Evolutionary conservation across 2,113 vertebrate genomes (phyloP).

Genomic region (Nibea coibor): DNA sequence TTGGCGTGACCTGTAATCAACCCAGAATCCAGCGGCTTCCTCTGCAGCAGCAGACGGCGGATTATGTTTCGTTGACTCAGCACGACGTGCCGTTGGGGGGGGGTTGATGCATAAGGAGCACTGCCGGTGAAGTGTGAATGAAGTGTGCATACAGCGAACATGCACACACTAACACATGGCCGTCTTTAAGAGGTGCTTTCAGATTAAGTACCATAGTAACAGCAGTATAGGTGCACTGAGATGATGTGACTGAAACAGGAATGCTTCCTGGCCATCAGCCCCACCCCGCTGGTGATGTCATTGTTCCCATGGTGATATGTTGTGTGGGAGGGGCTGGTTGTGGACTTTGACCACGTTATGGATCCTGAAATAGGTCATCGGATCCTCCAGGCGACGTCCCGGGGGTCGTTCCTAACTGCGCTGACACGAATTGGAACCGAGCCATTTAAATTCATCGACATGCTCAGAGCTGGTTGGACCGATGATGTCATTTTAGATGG

Average conservation of each 20-base stretch:
- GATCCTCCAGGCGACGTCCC: constrained; percentile 35
- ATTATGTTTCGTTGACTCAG: constrained; percentile 66
- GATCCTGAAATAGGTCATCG: constrained; percentile 70
- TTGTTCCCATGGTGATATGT: constrained; percentile 65
- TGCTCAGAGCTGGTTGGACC: constrained; percentile 23
- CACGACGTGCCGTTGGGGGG: constrained; percentile 3
- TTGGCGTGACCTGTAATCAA: constrained; percentile 47
- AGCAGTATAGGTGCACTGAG: constrained; percentile 32
- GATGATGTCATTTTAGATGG: constrained; percentile 2
- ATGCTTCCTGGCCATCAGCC: constrained; percentile 39
- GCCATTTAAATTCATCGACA: constrained; percentile 70
- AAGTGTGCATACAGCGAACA: background rate
- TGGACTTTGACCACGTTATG: constrained; percentile 56
- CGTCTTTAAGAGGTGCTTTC: background rate
- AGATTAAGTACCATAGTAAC: constrained; percentile 58
- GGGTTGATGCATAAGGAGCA: constrained; percentile 31
- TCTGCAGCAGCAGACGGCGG: constrained; percentile 23
- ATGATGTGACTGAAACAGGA: constrained; percentile 16
- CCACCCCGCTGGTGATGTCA: constrained; percentile 57
- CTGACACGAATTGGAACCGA: constrained; percentile 45
- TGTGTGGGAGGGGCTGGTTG: constrained; percentile 2
- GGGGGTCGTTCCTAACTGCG: constrained; percentile 15
- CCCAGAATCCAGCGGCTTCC: constrained; percentile 36
- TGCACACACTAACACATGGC: background rate
- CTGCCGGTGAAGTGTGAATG: constrained; percentile 51